Conservation (phyloP, 2,888 invertebrate species). For the Acrobeloides nanus region DNA sequence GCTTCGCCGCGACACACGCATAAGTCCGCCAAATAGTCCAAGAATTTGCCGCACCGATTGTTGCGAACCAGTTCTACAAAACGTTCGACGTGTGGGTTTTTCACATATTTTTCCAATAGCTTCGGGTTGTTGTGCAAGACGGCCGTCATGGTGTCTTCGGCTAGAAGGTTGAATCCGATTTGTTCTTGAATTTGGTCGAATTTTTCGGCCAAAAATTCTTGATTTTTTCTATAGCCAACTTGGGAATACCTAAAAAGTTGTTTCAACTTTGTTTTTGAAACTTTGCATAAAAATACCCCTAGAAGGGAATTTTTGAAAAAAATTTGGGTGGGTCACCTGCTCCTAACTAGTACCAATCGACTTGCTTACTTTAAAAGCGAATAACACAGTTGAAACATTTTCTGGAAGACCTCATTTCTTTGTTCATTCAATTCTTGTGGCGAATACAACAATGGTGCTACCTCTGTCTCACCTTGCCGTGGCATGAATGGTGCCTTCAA, state of each 20-base stretch:
- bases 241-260: conserved; percentile 80
- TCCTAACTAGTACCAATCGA: too few relatives aligned
- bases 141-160: conserved; percentile 98
- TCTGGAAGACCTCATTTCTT: conserved; percentile 83
- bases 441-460: conserved; percentile 54
- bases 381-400: conserved; percentile 92
- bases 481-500: conserved; percentile 52
- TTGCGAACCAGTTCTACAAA: conserved; percentile 86
- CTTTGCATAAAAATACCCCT: too few relatives aligned
- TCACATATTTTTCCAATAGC: conserved; percentile 93
- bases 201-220: conserved; percentile 91
- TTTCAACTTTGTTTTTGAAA: too few relatives aligned
- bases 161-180: conserved; percentile 94
- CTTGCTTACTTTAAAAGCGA: conserved; percentile 79
- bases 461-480: conserved; percentile 49
- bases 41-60: conserved; percentile 64
- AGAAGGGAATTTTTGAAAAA: too few relatives aligned
- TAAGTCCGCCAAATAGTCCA: conserved; percentile 92
- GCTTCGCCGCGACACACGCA: conserved; percentile 68
- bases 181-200: conserved; percentile 98
- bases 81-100: conserved; percentile 88
- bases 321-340: too few relatives aligned
- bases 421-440: conserved; percentile 82
- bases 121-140: conserved; percentile 93
- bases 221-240: conserved; percentile 95